Conservation (phyloP, 2,797 vertebrate genomes). For the Poeciliopsis presidionis region DNA sequence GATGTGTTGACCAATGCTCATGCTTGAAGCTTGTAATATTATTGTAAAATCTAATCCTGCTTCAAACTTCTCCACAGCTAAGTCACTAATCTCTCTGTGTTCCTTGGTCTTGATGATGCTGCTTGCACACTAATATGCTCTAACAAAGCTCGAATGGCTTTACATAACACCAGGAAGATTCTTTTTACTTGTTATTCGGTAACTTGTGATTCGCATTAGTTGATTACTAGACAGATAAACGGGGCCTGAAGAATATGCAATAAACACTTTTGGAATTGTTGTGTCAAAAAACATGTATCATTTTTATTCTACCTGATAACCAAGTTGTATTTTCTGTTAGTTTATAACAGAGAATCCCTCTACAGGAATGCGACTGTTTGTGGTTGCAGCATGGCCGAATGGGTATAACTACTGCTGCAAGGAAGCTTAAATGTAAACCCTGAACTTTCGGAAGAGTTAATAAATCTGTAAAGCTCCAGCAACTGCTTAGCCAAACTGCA, state of each 20-base stretch:
- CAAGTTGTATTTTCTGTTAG: background rate
- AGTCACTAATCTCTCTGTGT: background rate
- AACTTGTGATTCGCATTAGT: background rate
- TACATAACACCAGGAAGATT: background rate
- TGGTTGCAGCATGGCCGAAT: background rate
- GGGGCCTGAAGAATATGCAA: background rate
- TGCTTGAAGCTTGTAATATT: background rate
- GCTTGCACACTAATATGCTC: background rate
- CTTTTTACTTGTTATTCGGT: background rate
- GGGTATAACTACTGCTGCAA: background rate
- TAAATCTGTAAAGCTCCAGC: background rate
- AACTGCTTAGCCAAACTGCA: constrained; percentile 1
- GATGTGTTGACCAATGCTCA: background rate
- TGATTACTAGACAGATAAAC: background rate
- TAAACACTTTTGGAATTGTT: background rate
- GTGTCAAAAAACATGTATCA: background rate
- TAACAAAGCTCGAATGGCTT: background rate
- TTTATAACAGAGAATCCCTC: background rate
- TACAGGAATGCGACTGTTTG: background rate
- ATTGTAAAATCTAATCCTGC: background rate
- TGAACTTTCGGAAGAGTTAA: background rate
- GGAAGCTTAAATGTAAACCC: background rate
- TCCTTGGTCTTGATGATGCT: background rate
- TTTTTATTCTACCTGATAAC: background rate
- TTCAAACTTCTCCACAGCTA: background rate